Evolutionary conservation across 2,888 invertebrate species (phyloP), one percentile per base, ranked within the genome.

Genomic region (Diplazon laetatorius): DNA sequence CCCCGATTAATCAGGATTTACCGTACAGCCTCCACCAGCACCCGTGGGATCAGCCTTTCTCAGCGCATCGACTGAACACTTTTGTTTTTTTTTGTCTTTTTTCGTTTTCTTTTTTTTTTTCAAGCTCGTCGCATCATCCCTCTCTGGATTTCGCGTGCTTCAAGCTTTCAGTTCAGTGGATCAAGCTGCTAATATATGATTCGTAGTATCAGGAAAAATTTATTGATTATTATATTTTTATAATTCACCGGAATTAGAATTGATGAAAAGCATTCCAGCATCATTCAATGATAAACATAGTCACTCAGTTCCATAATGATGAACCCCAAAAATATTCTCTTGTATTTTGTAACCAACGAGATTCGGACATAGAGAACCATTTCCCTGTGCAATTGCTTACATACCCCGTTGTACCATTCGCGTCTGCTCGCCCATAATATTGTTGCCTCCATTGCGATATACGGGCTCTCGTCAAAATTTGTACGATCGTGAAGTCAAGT

Each of bases 1-100:
- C 62, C 60, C 44, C 77, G 75, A 82, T 82, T 80, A 82, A 83
- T 85, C 81, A 80, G 63, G 78, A 82, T 83, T 81, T 80, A 57
- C 75, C 22, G 70, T 59, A 65, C 52, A 50, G 30, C 65, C 69
- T 44, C 50, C 50, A 57, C 50, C 68, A 63, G 42, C 59, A 63
- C 70, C 74, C 74, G 20, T 30, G 70, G 74, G 74, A 78, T 78
- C 70, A 78, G 69, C 59, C 42, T 10, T 30, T 37, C 68, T 42
- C 62, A n/a, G 52, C 46, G 42, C 46, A 50, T 65, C 63, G 37
- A 70, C 74, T 25, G 48, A 62, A 20, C 52, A 50, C 59, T 69
- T 68, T 70, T 62, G 16, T 65, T 59, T 20, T 22, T 69, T 55
- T 65, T 70, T 70, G 30, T 68, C 22, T n/a, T 63, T 60, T 10